phyloP scores from a whole-genome alignment of 2,888 invertebrate species.

The Luperina nickerlii region DNA sequence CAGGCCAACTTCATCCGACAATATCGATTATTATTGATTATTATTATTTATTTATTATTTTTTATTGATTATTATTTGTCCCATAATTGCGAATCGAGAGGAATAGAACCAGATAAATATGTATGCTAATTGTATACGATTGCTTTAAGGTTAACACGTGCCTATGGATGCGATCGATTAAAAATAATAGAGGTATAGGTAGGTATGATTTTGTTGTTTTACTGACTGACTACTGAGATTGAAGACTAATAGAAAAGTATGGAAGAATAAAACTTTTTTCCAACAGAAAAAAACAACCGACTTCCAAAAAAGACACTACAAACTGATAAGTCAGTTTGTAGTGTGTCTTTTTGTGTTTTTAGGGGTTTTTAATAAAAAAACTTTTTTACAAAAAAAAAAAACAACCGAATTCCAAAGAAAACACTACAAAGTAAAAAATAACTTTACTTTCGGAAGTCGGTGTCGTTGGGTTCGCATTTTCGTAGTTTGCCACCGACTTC shows the following conservation, averaged over 20 bases:
- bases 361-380: no score
- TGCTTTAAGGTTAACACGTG: slow-evolving; percentile 36
- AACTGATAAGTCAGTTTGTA: no score
- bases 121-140: slow-evolving; percentile 23
- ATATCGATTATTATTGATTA: not conserved
- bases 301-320: no score
- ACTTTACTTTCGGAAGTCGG: no score
- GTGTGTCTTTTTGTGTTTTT: no score
- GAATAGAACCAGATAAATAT: slow-evolving; percentile 28
- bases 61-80: not conserved
- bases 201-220: not conserved
- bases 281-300: no score
- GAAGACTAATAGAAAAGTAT: not conserved
- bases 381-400: no score
- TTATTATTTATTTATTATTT: slow-evolving; percentile 7
- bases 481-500: no score
- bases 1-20: not conserved
- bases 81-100: slow-evolving; percentile 8
- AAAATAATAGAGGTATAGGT: not conserved
- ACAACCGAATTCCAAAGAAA: no score
- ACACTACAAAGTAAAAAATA: no score
- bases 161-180: slow-evolving; percentile 6
- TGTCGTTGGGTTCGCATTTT: no score
- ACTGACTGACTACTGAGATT: not conserved
- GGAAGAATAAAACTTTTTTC: no score